Conservation (phyloP, 2,113 vertebrate species). For the Nothobranchius kuhntae region DNA sequence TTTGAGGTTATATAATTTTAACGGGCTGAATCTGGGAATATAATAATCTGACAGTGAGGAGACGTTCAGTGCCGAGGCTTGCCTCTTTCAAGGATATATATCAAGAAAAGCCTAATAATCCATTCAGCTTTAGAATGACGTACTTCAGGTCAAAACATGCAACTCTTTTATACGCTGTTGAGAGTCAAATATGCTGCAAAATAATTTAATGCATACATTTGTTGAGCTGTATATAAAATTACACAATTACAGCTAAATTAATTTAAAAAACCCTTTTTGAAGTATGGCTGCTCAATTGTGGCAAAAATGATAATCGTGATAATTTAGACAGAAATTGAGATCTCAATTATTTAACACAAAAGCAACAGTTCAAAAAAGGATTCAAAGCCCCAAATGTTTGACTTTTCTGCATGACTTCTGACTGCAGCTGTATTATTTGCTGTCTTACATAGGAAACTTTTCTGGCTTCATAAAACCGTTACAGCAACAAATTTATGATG, state of each 20-base stretch:
- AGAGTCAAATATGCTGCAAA: neutral
- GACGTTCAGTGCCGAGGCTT: slow-evolving; percentile 1
- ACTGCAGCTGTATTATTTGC: too few species aligned
- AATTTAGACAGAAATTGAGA: too few species aligned
- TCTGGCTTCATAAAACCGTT: neutral
- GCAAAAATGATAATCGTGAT: too few species aligned
- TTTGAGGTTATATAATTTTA: slow-evolving; percentile 25
- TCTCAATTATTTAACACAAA: too few species aligned
- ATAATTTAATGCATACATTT: too few species aligned
- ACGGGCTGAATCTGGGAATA: slow-evolving; percentile 27
- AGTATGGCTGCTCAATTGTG: too few species aligned
- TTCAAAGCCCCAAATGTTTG: neutral
- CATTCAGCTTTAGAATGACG: slow-evolving; percentile 5
- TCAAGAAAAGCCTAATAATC: neutral
- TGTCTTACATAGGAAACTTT: too few species aligned
- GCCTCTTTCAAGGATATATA: slow-evolving; percentile 2
- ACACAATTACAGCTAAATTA: neutral
- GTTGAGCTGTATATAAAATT: neutral
- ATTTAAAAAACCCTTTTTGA: too few species aligned
- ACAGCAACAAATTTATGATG: neutral
- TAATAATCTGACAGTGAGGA: slow-evolving; percentile 18
- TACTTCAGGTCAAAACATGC: neutral
- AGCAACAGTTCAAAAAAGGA: neutral
- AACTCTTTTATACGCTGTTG: neutral
- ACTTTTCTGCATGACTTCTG: too few species aligned